These are phyloP conservation scores for Drosophila affinis DNA, from an alignment of 2,888 invertebrate species.

Conservation along the genomic window DNA sequence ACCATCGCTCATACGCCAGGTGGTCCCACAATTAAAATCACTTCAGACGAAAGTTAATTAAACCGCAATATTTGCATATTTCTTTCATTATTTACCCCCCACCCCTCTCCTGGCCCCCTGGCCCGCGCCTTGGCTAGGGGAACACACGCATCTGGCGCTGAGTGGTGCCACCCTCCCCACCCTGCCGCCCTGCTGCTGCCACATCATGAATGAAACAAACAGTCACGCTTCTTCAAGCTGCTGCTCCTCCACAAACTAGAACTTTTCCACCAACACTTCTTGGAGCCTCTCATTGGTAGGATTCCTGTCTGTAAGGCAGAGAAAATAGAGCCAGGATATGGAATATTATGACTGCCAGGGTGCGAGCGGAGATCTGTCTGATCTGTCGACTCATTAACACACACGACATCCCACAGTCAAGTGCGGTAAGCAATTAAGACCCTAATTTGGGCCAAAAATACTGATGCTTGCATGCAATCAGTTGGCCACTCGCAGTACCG, in stretches of 20 bases:
- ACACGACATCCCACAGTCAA: no score
- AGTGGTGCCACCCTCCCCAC: neutral
- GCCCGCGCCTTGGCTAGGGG: conserved; percentile 10
- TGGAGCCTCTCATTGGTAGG: no score
- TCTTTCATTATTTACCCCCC: conserved; percentile 40
- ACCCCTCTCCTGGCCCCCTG: neutral
- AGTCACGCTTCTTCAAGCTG: conserved; percentile 37
- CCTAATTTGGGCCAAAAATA: no score
- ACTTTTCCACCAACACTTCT: neutral
- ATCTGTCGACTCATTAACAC: no score
- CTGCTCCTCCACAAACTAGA: neutral
- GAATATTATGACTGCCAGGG: no score
- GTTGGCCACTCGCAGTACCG: no score
- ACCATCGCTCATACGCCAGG: conserved; percentile 61
- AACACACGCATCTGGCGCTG: conserved; percentile 45
- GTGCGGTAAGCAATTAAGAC: no score
- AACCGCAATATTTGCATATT: conserved; percentile 79
- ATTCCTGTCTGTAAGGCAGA: no score
- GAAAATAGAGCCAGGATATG: no score
- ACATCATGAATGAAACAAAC: conserved; percentile 30
- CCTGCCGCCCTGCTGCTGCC: neutral
- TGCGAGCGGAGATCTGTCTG: no score
- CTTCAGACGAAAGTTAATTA: conserved; percentile 66
- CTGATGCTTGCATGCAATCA: no score
- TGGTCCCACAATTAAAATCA: conserved; percentile 65